Conservation (phyloP, 2,113 vertebrate species). For the Serilophus lunatus region DNA sequence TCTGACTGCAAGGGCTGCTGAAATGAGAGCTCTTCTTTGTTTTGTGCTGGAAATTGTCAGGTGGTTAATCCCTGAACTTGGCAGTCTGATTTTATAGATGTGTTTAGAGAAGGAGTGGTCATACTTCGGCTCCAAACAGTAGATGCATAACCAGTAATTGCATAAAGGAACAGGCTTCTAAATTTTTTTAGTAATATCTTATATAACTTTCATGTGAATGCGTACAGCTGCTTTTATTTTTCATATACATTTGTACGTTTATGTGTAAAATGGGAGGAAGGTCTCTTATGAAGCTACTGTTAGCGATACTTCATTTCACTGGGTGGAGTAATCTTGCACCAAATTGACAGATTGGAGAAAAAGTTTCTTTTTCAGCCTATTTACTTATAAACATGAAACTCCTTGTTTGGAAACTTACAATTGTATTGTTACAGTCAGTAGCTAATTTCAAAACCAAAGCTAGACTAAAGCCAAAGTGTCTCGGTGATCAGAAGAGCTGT, state of each 20-base stretch:
- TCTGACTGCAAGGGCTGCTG: background rate
- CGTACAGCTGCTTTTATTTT: background rate
- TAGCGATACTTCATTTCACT: background rate
- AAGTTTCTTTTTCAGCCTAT: background rate
- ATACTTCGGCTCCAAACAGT: background rate
- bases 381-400: background rate
- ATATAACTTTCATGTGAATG: background rate
- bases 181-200: background rate
- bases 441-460: background rate
- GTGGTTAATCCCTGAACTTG: background rate
- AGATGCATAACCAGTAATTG: background rate
- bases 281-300: background rate
- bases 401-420: background rate
- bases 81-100: background rate
- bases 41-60: background rate
- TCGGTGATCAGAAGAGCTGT: background rate
- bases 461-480: background rate
- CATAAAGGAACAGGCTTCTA: background rate
- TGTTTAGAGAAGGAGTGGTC: background rate
- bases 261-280: background rate
- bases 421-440: background rate
- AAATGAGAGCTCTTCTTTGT: background rate
- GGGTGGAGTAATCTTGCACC: background rate
- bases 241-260: fast-evolving
- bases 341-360: background rate